Conservation (phyloP, 2,797 vertebrate genomes). For the Steatocranus sp. region DNA sequence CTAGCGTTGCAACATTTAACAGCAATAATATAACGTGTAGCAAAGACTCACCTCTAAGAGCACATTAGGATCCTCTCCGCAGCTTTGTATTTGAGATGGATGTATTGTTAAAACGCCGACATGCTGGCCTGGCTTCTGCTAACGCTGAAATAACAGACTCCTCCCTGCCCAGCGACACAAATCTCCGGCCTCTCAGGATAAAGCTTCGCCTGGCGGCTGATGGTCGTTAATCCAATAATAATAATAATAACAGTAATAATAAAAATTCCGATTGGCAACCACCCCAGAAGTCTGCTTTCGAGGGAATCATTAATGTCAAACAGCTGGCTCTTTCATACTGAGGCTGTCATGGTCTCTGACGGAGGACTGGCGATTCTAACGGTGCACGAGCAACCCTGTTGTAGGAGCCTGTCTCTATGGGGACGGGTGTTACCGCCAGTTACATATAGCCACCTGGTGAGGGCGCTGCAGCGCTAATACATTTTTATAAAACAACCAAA, state of each 20-base stretch:
- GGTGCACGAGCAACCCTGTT: constrained; percentile 27
- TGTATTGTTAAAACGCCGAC: constrained; percentile 33
- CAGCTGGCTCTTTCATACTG: background rate
- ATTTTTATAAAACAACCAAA: fast-evolving
- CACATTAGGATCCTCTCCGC: constrained; percentile 35
- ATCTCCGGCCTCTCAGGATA: constrained; percentile 70
- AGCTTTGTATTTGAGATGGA: constrained; percentile 1
- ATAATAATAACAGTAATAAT: background rate
- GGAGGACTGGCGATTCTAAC: background rate
- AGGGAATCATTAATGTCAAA: constrained; percentile 2
- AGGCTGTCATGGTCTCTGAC: constrained; percentile 20
- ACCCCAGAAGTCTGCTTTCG: constrained; percentile 10
- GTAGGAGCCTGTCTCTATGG: constrained; percentile 73
- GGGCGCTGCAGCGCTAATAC: constrained; percentile 11
- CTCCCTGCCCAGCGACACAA: constrained; percentile 58
- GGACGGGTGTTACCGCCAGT: constrained; percentile 39
- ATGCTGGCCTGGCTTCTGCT: constrained; percentile 37
- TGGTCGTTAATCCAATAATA: constrained; percentile 56
- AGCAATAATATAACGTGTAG: background rate
- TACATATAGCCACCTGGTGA: background rate
- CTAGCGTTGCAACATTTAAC: background rate
- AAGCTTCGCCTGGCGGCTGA: constrained; percentile 43
- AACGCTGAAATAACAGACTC: constrained; percentile 49
- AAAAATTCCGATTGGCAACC: constrained; percentile 29
- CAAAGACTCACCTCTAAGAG: constrained; percentile 63